phyloP scores from a whole-genome alignment of 2,113 vertebrate genomes.

The Antechinus stuartii region DNA sequence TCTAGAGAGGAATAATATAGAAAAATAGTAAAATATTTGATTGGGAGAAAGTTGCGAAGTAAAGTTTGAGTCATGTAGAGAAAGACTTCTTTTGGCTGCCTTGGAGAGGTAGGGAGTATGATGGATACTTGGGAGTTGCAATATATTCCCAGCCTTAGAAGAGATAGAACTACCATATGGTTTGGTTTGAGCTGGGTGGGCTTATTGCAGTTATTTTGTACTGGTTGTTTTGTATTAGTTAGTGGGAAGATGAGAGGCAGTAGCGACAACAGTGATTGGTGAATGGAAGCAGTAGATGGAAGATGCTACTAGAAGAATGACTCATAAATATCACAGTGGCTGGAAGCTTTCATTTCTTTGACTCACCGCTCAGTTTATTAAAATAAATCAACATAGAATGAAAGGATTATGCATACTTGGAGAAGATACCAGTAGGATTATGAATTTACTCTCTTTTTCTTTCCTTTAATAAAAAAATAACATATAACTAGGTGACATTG shows the following conservation, averaged over 20 bases:
- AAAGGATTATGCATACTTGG: background rate
- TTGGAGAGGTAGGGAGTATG: background rate
- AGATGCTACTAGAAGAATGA: background rate
- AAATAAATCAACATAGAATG: background rate
- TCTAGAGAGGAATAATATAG: background rate
- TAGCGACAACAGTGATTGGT: background rate
- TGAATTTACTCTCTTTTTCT: background rate
- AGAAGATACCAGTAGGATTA: background rate
- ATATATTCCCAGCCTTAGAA: background rate
- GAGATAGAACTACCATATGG: background rate
- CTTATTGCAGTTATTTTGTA: background rate
- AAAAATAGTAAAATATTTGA: background rate
- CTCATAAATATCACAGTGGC: background rate
- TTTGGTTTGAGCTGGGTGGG: background rate
- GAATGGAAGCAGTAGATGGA: background rate
- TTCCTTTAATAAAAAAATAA: background rate
- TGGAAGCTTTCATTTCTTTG: background rate
- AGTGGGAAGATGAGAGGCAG: background rate
- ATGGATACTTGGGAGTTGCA: background rate
- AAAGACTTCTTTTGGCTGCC: background rate
- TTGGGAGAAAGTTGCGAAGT: background rate
- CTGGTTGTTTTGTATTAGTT: background rate
- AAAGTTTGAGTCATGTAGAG: background rate
- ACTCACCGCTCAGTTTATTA: background rate
- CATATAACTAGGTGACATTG: background rate